Evolutionary conservation across 2,888 invertebrate species (phyloP).

Genomic region (Carpatolechia fugitivella): DNA sequence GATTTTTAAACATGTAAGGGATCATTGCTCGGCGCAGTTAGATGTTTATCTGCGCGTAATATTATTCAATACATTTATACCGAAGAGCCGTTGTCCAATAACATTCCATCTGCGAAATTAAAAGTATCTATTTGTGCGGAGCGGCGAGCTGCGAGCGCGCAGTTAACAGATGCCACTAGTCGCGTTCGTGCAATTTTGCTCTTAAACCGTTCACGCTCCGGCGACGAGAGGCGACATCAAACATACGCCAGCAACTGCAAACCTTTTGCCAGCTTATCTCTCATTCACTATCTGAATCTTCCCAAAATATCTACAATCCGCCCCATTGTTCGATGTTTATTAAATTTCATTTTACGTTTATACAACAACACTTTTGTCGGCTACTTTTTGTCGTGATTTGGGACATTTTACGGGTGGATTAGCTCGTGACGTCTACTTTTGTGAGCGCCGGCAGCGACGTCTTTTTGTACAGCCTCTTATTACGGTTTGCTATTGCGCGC

Average conservation of each 20-base stretch:
- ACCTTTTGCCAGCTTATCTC: conserved; percentile 78
- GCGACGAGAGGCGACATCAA: conserved; percentile 76
- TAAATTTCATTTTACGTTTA: conserved; percentile 79
- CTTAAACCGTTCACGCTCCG: conserved; percentile 72
- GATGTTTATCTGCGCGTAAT: conserved; percentile 14
- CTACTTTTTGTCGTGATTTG: conserved; percentile 69
- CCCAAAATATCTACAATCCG: conserved; percentile 65
- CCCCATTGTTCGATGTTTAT: conserved; percentile 73
- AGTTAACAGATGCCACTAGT: conserved; percentile 72
- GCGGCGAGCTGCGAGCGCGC: conserved; percentile 38
- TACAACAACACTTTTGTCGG: conserved; percentile 79
- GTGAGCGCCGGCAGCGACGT: conserved; percentile 58
- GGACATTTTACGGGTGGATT: conserved; percentile 79
- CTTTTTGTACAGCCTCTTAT: conserved; percentile 64
- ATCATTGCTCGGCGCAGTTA: conserved; percentile 6
- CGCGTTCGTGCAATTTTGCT: conserved; percentile 69
- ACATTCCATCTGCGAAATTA: conserved; percentile 75
- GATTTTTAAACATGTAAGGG: conserved; percentile 9
- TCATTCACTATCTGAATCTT: conserved; percentile 71
- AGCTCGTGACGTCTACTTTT: conserved; percentile 65
- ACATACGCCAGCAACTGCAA: conserved; percentile 65
- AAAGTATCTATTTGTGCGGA: conserved; percentile 69
- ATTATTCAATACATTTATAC: conserved; percentile 36
- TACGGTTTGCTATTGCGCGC: conserved; percentile 75
- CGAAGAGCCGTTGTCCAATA: conserved; percentile 39